Evolutionary conservation across 1,140 invertebrate genomes (phyloP).

Genomic region (Bombus picipes): DNA sequence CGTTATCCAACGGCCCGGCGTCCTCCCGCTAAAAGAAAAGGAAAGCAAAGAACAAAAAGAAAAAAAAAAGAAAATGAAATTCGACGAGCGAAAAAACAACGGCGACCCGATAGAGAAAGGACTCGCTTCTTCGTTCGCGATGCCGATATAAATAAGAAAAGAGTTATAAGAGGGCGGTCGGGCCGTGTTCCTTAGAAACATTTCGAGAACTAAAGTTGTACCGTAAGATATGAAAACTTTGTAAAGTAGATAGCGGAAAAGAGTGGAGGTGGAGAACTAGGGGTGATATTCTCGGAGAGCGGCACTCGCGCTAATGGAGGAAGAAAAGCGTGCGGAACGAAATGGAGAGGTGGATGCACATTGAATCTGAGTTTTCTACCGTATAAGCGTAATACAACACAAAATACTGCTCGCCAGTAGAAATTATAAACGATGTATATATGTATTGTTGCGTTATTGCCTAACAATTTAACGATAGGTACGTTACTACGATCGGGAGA

Average conservation of each 20-base stretch:
- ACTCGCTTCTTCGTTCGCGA: neutral
- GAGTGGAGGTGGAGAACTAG: no score
- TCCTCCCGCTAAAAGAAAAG: neutral
- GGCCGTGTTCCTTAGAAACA: conserved; percentile 42
- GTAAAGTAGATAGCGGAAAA: conserved; percentile 27
- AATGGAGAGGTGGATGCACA: conserved; percentile 49
- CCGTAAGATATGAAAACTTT: conserved; percentile 58
- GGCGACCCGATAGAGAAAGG: neutral
- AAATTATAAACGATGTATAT: conserved; percentile 26
- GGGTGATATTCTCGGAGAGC: neutral
- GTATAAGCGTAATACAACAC: conserved; percentile 54
- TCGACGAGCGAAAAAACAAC: neutral
- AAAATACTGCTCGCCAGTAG: conserved; percentile 60
- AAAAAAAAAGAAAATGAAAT: neutral
- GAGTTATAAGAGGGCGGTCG: neutral
- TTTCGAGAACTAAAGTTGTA: conserved; percentile 41
- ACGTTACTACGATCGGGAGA: conserved; percentile 46
- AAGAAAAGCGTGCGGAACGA: neutral
- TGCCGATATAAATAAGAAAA: neutral
- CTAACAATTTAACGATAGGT: conserved; percentile 61
- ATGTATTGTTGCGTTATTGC: conserved; percentile 71
- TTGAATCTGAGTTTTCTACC: conserved; percentile 68
- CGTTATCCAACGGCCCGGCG: neutral
- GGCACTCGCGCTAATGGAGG: neutral
- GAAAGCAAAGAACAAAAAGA: fast-evolving